Conservation (phyloP, 2,888 invertebrate genomes). For the Schizotus pectinicornis region DNA sequence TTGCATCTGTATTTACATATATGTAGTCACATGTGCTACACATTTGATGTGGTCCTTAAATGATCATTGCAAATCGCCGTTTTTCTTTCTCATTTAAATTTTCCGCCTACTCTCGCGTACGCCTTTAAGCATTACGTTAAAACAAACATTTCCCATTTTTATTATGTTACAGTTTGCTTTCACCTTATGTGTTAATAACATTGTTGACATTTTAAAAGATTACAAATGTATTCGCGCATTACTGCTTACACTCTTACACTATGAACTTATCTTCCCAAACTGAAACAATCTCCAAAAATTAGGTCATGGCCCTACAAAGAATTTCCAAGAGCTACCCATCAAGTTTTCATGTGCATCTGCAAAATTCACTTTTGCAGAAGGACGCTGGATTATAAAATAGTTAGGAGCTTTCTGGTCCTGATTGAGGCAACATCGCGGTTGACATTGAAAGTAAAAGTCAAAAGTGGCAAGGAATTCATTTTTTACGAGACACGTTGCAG, state of each 20-base stretch:
- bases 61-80: not conserved
- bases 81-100: not conserved
- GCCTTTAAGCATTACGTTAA: not conserved
- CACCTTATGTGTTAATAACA: constrained; percentile 8
- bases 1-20: too few relatives aligned
- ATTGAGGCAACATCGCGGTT: not conserved
- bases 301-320: not conserved
- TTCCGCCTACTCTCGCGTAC: not conserved
- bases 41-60: not conserved
- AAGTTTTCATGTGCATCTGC: too few relatives aligned
- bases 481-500: not conserved
- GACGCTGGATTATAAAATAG: not conserved
- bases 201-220: constrained; percentile 14
- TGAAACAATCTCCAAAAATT: not conserved
- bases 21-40: constrained; percentile 1
- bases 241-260: too few relatives aligned
- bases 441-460: constrained; percentile 29
- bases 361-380: not conserved
- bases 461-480: constrained; percentile 10
- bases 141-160: constrained; percentile 1
- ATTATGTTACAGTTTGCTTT: constrained; percentile 11
- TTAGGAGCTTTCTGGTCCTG: too few relatives aligned
- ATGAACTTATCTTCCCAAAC: too few relatives aligned
- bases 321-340: not conserved
- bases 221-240: constrained; percentile 1